Percentiles rank a stretch among this genome's conserved stretches.
Evolutionary conservation across 2,797 vertebrate genomes (phyloP).

Genomic region (Hapalemur alaotrensis): DNA sequence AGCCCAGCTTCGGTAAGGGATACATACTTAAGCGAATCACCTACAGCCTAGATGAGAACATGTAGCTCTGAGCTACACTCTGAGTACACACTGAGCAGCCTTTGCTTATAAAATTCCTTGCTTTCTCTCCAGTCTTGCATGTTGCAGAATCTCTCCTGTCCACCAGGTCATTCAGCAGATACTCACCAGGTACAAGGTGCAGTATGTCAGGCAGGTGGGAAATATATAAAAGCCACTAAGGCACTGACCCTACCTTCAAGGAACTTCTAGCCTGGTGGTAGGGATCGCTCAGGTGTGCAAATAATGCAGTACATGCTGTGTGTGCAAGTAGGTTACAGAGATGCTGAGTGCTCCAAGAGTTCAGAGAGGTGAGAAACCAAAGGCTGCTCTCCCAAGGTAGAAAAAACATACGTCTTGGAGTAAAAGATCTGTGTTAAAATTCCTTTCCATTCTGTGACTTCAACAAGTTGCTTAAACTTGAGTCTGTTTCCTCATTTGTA

Average conservation of each 20-base stretch:
- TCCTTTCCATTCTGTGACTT: not conserved
- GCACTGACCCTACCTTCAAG: not conserved
- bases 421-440: not conserved
- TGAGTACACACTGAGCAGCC: not conserved
- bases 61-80: too few relatives aligned
- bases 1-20: not conserved
- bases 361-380: not conserved
- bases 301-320: fast-evolving
- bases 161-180: not conserved
- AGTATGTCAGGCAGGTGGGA: not conserved
- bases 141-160: not conserved
- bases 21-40: not conserved
- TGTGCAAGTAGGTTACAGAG: not conserved
- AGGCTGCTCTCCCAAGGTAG: not conserved
- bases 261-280: too few relatives aligned
- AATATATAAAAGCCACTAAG: not conserved
- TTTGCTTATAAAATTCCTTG: not conserved
- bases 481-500: not conserved
- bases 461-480: not conserved
- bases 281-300: not conserved
- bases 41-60: not conserved
- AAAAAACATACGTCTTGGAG: not conserved
- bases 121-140: not conserved
- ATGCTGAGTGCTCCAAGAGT: not conserved
- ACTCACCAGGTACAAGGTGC: not conserved